A percentile compares a stretch with the other conserved stretches of the same genome.
These are phyloP conservation scores for Allygus modestus DNA, from an alignment of 2,888 invertebrate genomes.

Conservation along the genomic window DNA sequence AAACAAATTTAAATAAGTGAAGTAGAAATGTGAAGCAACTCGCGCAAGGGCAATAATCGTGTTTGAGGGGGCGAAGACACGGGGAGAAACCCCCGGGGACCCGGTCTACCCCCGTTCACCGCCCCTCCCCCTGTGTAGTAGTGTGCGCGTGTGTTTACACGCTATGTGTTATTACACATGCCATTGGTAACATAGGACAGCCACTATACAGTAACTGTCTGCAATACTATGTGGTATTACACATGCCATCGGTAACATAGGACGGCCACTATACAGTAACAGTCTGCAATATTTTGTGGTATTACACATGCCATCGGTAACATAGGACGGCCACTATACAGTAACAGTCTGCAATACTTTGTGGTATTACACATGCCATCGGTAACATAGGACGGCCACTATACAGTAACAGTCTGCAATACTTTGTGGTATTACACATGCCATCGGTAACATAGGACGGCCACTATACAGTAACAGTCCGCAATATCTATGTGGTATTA, in stretches of 20 bases:
- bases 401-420: no score
- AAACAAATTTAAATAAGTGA: conserved; percentile 58
- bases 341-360: no score
- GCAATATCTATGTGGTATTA: no score
- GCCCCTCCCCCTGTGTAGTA: conserved; percentile 10
- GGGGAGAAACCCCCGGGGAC: conserved; percentile 43
- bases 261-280: no score
- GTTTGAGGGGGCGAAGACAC: conserved; percentile 42
- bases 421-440: no score
- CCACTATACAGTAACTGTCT: no score
- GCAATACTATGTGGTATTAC: conserved; percentile 6
- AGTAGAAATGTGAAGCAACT: conserved; percentile 58
- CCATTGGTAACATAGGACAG: no score
- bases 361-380: background rate
- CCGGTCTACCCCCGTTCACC: no score
- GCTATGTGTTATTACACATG: conserved; percentile 1
- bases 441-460: background rate
- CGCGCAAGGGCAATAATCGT: conserved; percentile 59
- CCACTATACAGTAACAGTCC: no score
- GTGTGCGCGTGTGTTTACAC: background rate
- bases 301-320: background rate
- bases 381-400: background rate
- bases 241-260: background rate
- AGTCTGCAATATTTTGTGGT: no score
- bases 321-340: no score